These are phyloP conservation scores for Phrynocephalus vlangalii DNA, from an alignment of 2,797 vertebrate species.

Conservation along the genomic window DNA sequence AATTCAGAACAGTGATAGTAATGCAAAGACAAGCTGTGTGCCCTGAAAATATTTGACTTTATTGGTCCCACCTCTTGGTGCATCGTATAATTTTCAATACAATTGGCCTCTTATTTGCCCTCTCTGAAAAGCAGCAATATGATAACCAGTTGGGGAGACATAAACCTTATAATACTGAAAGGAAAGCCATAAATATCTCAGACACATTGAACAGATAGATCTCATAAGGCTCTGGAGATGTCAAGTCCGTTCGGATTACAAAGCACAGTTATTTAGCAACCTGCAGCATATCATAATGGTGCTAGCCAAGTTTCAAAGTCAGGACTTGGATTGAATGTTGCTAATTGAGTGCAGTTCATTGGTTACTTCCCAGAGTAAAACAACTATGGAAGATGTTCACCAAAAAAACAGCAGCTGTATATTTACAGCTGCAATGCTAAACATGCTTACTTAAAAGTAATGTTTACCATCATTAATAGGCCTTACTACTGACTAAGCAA, in stretches of 20 bases:
- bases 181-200: slow-evolving; percentile 42
- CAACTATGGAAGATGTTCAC: not conserved
- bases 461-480: not conserved
- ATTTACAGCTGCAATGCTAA: not conserved
- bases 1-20: not conserved
- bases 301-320: not conserved
- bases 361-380: not conserved
- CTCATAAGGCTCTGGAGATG: not conserved
- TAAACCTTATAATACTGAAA: not conserved
- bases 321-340: not conserved
- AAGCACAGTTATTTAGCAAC: not conserved
- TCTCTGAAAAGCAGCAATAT: slow-evolving; percentile 11
- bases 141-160: not conserved
- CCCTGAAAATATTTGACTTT: slow-evolving; percentile 25
- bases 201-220: slow-evolving; percentile 12
- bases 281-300: not conserved
- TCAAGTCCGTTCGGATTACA: not conserved
- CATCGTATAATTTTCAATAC: slow-evolving; percentile 37
- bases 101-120: not conserved
- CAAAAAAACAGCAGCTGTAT: not conserved
- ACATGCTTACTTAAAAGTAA: not conserved
- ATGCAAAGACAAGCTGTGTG: slow-evolving; percentile 17
- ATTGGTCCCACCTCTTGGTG: slow-evolving; percentile 25
- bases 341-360: not conserved
- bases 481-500: not conserved